A percentile compares a stretch with the other conserved stretches of the same genome.
Conservation (phyloP, 2,113 vertebrate genomes). For the Holacanthus passer region DNA sequence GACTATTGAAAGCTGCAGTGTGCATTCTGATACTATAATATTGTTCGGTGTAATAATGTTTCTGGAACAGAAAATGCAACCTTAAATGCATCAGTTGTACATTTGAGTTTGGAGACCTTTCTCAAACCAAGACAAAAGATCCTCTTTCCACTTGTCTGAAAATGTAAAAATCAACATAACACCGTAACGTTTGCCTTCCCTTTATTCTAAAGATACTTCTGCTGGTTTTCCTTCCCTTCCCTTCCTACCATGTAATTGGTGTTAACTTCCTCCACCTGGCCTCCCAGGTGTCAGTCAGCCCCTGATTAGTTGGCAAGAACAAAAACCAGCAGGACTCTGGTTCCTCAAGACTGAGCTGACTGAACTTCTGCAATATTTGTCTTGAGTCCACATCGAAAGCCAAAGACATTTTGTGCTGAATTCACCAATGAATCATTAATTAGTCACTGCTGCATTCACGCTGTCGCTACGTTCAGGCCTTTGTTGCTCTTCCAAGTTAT, state of each 20-base stretch:
- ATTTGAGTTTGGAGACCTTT: not conserved
- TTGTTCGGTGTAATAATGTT: no score
- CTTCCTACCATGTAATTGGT: conserved; percentile 28
- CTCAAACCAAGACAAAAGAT: not conserved
- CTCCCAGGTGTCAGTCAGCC: conserved; percentile 34
- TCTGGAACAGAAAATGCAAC: no score
- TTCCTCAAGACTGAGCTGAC: not conserved
- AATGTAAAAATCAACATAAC: not conserved
- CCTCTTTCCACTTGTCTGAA: not conserved
- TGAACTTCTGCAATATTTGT: not conserved
- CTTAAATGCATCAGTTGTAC: not conserved
- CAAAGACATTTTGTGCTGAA: not conserved
- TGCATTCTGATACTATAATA: not conserved
- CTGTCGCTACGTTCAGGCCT: no score
- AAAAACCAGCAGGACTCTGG: conserved; percentile 38
- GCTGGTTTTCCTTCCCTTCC: conserved; percentile 32
- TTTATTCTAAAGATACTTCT: not conserved
- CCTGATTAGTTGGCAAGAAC: conserved; percentile 36
- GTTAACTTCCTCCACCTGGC: conserved; percentile 39
- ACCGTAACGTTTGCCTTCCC: not conserved
- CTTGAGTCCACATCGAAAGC: not conserved
- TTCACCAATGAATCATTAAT: not conserved
- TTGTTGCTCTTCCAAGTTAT: not conserved
- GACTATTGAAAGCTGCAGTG: not conserved
- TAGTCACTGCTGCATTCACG: not conserved